Percentiles rank a stretch among this genome's conserved stretches.
phyloP scores from a whole-genome alignment of 1,140 invertebrate species.

The Drosophila truncata region DNA sequence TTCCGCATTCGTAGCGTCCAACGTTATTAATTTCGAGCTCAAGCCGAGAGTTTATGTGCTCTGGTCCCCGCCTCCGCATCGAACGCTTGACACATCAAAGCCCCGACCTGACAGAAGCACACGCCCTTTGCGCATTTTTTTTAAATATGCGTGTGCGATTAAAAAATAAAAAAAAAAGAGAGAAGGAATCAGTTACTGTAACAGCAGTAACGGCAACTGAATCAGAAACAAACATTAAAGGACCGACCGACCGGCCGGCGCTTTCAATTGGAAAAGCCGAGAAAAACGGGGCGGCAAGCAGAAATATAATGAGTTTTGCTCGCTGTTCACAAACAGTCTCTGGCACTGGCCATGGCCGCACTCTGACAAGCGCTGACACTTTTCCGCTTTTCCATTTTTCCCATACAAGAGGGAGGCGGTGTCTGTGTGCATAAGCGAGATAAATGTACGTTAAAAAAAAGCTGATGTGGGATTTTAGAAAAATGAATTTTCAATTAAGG shows the following conservation, averaged over 20 bases:
- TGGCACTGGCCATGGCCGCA: constrained; percentile 64
- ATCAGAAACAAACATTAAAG: constrained; percentile 55
- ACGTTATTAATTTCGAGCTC: constrained; percentile 46
- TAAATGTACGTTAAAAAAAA: constrained; percentile 17
- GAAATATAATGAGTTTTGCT: constrained; percentile 79
- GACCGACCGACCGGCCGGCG: constrained; percentile 37
- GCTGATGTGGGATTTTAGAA: background rate
- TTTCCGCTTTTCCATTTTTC: constrained; percentile 54
- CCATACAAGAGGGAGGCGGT: background rate
- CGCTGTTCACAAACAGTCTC: constrained; percentile 59
- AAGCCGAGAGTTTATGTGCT: constrained; percentile 12
- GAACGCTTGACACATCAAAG: constrained; percentile 59
- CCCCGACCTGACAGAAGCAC: constrained; percentile 45
- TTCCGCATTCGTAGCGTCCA: constrained; percentile 21
- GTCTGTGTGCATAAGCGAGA: constrained; percentile 37
- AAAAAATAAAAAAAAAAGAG: constrained; percentile 34
- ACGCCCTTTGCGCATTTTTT: constrained; percentile 21
- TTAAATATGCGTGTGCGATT: constrained; percentile 54
- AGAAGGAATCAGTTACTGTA: constrained; percentile 8
- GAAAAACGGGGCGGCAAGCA: constrained; percentile 34
- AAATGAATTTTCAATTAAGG: background rate
- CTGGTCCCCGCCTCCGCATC: constrained; percentile 25
- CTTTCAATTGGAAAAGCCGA: constrained; percentile 64
- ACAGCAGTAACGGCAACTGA: constrained; percentile 26
- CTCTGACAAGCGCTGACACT: constrained; percentile 75